Base-by-base conservation (phyloP, 2,797 vertebrate species). In the Macroramphosus scolopax region DNA sequence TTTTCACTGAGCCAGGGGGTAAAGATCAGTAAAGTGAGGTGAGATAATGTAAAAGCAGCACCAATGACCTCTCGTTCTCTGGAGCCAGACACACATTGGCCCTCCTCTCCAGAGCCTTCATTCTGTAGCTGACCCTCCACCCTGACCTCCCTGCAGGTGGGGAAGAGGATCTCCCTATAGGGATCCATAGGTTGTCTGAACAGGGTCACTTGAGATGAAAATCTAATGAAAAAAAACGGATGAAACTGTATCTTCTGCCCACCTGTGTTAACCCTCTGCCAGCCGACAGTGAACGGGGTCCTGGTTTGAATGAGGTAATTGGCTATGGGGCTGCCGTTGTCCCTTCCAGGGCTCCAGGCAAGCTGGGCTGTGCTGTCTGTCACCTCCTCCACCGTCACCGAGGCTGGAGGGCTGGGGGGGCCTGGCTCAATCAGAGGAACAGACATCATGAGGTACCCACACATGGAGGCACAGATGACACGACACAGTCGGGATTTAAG, bases 231-330 rank as follows among this genome's bases (percentile, higher is more conserved):
- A n/a, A n/a, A n/a, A n/a, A n/a, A n/a, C n/a, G n/a, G 38, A 64
- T 18, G 28, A 51, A 53, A 54, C 49, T 36, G 31, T 12, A 36
- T 47, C 7, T 30, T 13, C 10, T 17, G 43, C 53, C 52, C 83
- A 92, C 91, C 91, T 79, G 91, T 91, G 75, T 89, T 88, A 40
- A 92, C 88, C 35, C 82, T 85, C 82, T 91, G 90, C 91, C 91
- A 92, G 52, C 91, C 91, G 73, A 92, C 89, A 6, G 90, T 92
- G 83, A 90, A 92, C 18, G 87, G 85, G 25, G 90, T 91, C 69
- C 90, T 83, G 52, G 88, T 89, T 68, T 92, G 91, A 62, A 92
- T 82, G 59, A 89, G 77, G 77, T 92, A 92, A 72, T 67, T 82
- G 50, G 72, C 79, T 75, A 92, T 91, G 68, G 91, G 91, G 79